Conservation (phyloP, 2,888 invertebrate species). For the Sphaerophoria taeniata region DNA sequence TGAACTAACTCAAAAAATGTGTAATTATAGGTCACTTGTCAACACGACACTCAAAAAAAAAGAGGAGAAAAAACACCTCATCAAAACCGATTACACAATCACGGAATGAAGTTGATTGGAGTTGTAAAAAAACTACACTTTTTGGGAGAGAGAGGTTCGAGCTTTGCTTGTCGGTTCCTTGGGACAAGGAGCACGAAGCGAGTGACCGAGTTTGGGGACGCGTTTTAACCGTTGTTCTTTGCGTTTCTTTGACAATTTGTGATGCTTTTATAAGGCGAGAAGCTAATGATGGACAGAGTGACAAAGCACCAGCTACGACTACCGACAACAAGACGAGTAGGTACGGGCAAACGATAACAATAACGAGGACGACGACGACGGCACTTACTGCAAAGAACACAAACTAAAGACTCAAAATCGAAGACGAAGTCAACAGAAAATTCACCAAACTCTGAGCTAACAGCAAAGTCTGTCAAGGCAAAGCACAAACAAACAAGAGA, state of each 20-base stretch:
- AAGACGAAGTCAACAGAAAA: slow-evolving; percentile 65
- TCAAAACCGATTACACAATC: slow-evolving; percentile 69
- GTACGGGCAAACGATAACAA: slow-evolving; percentile 34
- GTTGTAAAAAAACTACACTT: slow-evolving; percentile 35
- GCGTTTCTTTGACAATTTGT: slow-evolving; percentile 5
- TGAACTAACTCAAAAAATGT: not conserved
- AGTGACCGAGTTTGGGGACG: slow-evolving; percentile 18
- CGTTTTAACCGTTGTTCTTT: slow-evolving; percentile 42
- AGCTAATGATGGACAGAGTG: slow-evolving; percentile 4
- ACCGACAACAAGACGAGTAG: not conserved
- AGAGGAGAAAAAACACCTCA: slow-evolving; percentile 18
- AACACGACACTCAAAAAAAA: slow-evolving; percentile 30
- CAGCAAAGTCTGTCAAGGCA: slow-evolving; percentile 10
- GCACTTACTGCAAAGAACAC: slow-evolving; percentile 62
- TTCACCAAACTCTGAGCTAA: slow-evolving; percentile 50
- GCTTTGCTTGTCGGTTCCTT: not conserved
- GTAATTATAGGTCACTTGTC: slow-evolving; percentile 46
- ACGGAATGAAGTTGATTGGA: slow-evolving; percentile 27
- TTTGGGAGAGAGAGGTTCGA: slow-evolving; percentile 10
- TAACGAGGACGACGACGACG: slow-evolving; percentile 60
- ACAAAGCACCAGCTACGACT: slow-evolving; percentile 37
- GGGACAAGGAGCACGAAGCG: not conserved
- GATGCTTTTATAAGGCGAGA: slow-evolving; percentile 44
- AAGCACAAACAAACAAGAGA: not conserved
- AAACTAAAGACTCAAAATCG: slow-evolving; percentile 65